Base-by-base conservation (phyloP, 2,888 invertebrate genomes). In the Tenthredo notha region DNA sequence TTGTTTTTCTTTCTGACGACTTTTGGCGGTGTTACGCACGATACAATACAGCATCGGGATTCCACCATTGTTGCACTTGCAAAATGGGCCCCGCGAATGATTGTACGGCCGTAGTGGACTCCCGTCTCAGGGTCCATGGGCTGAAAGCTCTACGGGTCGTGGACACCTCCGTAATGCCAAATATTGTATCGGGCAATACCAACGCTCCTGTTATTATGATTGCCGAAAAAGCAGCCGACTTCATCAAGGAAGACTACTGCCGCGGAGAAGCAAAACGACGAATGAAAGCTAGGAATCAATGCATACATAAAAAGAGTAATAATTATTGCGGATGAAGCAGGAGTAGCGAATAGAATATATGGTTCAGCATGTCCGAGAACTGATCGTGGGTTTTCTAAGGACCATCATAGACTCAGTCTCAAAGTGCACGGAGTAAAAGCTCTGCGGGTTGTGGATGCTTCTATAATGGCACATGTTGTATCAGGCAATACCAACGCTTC, bases 171-270 rank as follows among this genome's bases (percentile, higher is more conserved):
- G 95, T 98, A 29, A 98, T 98, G 97, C 98, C 98, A 0, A 95
- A 94, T 1, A 97, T 98, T 84, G 94, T 96, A 0, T 96, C 95
- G 47, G 98, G 97, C 0, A 97, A 98, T 90, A 97, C 97, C 0
- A 97, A 97, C 90, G 97, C 97, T 0, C 97, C 98, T 0, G 95
- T 95, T 0, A 96, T 97, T 70, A 98, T 98, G 98, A 96, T 98
- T 70, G 98, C 96, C 0, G 98, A 98, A 91, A 97, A 97, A 90
- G 97, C 96, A 0, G 95, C 97, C 0, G 97, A 98, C 90, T 96
- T 98, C 95, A 97, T 98, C 88, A 97, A 97, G 91, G 95, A 96
- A 91, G 96, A 97, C 25, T 61, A 47, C 40, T 43, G 12, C 12
- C 9, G 9, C 10, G 12, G 65, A 67, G 25, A 65, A 65, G 33